Evolutionary conservation across 2,888 invertebrate genomes (phyloP), one percentile per base, ranked within the genome.

Genomic region (Desoria tigrina): DNA sequence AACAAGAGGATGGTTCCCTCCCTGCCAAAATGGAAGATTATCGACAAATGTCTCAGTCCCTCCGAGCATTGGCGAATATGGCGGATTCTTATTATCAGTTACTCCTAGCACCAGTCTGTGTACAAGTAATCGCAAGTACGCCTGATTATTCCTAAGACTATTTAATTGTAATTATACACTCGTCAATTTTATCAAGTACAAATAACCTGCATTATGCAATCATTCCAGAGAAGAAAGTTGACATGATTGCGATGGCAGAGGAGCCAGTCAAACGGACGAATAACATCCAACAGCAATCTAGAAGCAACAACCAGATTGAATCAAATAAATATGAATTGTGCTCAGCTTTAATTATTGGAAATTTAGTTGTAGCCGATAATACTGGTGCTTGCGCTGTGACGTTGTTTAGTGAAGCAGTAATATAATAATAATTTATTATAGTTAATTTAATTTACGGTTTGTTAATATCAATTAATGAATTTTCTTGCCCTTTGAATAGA

Each of bases 71-170:
- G n/a, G n/a, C n/a, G n/a, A n/a, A n/a, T n/a, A n/a, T n/a, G n/a
- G n/a, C n/a, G n/a, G n/a, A n/a, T n/a, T n/a, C n/a, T 39, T 18
- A 49, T 11, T 51, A 51, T 16, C 6, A 23, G 9, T 6, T 21
- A 4, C 24, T 51, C 3, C 7, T 26, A 6, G 16, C 6, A 21
- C 51, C 51, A 4, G 23, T 51, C 6, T 51, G 7, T 7, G 51
- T 51, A 14, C 21, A 18, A 51, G 27, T 51, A 4, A 24, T 51
- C 23, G 51, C 51, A 51, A 51, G 51, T 51, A 45, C 6, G n/a
- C n/a, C n/a, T n/a, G n/a, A n/a, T 45, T 6, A 11, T 45, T n/a
- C 45, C 21, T 45, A 45, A 45, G 6, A 45, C 21, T 16, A 45
- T 45, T 45, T 16, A 45, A 11, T 45, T 6, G 21, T 21, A 16